Conservation (phyloP, 2,888 invertebrate species). For the Drosophila peninsularis region DNA sequence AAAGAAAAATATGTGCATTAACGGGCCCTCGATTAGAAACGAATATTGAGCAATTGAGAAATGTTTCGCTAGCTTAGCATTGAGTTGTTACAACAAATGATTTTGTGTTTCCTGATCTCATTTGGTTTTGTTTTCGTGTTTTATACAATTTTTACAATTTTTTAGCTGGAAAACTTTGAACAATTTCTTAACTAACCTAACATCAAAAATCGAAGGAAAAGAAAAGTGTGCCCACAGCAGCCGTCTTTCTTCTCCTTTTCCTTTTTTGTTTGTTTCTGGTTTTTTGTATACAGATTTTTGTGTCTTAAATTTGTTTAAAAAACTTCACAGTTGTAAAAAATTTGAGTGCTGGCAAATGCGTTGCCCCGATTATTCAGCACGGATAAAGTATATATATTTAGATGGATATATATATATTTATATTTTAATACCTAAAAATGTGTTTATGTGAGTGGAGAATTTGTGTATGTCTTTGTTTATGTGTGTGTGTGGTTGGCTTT, state of each 20-base stretch:
- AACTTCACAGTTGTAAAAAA: conserved; percentile 75
- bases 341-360: conserved; percentile 50
- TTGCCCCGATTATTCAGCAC: conserved; percentile 33
- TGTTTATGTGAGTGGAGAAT: not conserved
- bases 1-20: not conserved
- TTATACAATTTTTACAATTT: conserved; percentile 48
- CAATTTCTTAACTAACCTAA: conserved; percentile 39
- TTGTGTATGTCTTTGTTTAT: conserved; percentile 8
- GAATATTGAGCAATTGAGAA: conserved; percentile 44
- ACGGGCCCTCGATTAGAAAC: conserved; percentile 8
- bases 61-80: conserved; percentile 42
- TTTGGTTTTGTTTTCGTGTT: not conserved
- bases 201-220: conserved; percentile 22
- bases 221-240: conserved; percentile 30
- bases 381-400: conserved; percentile 44
- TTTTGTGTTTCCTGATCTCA: conserved; percentile 5
- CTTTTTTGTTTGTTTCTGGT: conserved; percentile 1
- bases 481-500: conserved; percentile 40
- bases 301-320: conserved; percentile 7
- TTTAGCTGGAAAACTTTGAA: conserved; percentile 28
- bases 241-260: conserved; percentile 9
- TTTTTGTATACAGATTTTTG: conserved; percentile 20
- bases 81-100: conserved; percentile 36
- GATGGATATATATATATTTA: conserved; percentile 19
- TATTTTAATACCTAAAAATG: conserved; percentile 78